A percentile compares a stretch with the other conserved stretches of the same genome.
These are phyloP conservation scores for Copidosoma aretas DNA, from an alignment of 2,888 invertebrate genomes.

Conservation along the genomic window DNA sequence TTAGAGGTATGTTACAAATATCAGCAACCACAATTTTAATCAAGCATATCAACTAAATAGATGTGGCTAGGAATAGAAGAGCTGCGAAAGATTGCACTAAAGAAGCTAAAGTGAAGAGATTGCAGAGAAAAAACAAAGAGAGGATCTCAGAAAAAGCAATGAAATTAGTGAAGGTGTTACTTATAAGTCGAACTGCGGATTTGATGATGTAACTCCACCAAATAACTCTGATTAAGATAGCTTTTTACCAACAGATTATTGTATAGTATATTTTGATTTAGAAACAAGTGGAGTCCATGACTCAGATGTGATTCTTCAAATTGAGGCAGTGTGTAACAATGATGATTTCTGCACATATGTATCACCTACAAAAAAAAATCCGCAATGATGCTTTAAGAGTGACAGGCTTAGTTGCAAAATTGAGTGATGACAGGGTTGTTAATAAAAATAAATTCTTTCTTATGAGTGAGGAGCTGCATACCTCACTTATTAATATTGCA, in stretches of 20 bases:
- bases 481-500: neutral
- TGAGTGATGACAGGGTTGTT: neutral
- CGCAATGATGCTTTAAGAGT: neutral
- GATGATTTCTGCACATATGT: neutral
- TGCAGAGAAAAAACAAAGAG: too few species aligned
- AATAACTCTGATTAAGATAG: neutral
- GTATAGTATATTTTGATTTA: constrained; percentile 5
- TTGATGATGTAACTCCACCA: neutral
- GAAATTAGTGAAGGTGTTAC: too few species aligned
- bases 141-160: too few species aligned
- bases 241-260: neutral
- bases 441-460: neutral
- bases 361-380: neutral
- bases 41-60: too few species aligned
- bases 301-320: neutral
- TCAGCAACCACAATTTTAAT: too few species aligned
- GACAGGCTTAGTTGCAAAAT: constrained; percentile 2
- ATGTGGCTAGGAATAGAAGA: too few species aligned
- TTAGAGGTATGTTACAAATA: too few species aligned
- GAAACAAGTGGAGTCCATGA: neutral
- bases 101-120: too few species aligned
- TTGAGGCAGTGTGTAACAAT: neutral
- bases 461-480: too few species aligned
- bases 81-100: too few species aligned
- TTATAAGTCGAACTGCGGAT: neutral